Percentiles rank a stretch among this genome's conserved stretches.
These are phyloP conservation scores for Eudemis profundana DNA, from an alignment of 2,888 invertebrate genomes.

Conservation along the genomic window DNA sequence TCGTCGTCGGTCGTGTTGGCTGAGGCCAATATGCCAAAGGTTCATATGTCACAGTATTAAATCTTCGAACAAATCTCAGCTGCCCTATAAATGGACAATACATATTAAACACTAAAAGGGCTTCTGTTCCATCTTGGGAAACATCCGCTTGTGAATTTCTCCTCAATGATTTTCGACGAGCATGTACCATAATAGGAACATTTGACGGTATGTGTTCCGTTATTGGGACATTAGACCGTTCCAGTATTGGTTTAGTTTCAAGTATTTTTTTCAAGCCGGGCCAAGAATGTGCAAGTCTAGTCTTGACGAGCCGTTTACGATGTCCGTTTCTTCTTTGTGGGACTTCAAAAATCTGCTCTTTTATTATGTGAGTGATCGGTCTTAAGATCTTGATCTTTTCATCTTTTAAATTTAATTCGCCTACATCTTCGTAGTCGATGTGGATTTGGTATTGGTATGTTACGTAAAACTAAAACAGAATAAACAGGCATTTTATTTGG, in stretches of 20 bases:
- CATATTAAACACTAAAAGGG: constrained; percentile 8
- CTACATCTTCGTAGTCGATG: constrained; percentile 66
- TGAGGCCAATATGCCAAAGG: constrained; percentile 18
- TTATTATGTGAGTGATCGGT: constrained; percentile 60
- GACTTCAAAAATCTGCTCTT: constrained; percentile 65
- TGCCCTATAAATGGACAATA: constrained; percentile 38
- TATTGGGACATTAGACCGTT: no score
- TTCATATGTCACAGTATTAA: constrained; percentile 21
- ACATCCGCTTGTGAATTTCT: neutral
- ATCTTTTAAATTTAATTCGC: constrained; percentile 58
- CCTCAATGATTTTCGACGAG: neutral
- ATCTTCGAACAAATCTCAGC: constrained; percentile 9
- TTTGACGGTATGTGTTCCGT: no score
- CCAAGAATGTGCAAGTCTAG: constrained; percentile 72
- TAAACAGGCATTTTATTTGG: constrained; percentile 15
- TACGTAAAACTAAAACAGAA: constrained; percentile 48
- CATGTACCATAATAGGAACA: neutral
- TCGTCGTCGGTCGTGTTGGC: neutral
- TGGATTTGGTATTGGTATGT: constrained; percentile 57
- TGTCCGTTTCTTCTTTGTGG: constrained; percentile 53
- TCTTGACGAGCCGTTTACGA: constrained; percentile 51
- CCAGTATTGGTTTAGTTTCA: no score
- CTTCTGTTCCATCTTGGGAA: constrained; percentile 10
- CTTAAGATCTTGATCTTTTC: constrained; percentile 67
- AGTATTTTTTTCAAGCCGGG: constrained; percentile 53